Base-by-base conservation (phyloP, 2,113 vertebrate species). In the Pongo pygmaeus region DNA sequence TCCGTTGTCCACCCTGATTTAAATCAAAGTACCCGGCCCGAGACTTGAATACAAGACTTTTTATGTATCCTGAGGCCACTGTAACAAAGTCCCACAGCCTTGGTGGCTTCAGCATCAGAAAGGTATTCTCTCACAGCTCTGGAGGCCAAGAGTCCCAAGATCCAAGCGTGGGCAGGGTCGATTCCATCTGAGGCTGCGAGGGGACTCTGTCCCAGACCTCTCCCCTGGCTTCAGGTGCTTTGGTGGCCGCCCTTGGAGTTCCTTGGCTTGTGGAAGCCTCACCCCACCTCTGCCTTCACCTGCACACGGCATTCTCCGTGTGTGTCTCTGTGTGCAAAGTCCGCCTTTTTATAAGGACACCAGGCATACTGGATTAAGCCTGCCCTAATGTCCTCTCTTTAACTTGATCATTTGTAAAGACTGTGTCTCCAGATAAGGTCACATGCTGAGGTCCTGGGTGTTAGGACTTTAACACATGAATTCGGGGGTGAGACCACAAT, bases 231-330 rank as follows among this genome's bases (percentile, higher is more conserved):
- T 38, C 38, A 1, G 2, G 46, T 6, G 16, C 10, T 46, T 48
- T 35, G n/a, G n/a, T 11, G 32, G 84, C 17, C 0, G 2, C 27
- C 7, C 40, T 1, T 5, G 1, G 13, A 40, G 13, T 6, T 43
- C 74, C n/a, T 25, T 1, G 13, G 83, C 72, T 30, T 4, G 0
- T 8, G 23, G 25, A 61, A 35, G 67, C 67, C 30, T 35, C 67
- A 69, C 2, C 13, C 32, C 6, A 11, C 4, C 6, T 30, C 40
- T 30, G 32, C 40, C 32, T 7, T 23, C 50, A 3, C 5, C 48
- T 43, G 2, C 22, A 35, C 18, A 1, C 2, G n/a, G 74, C 2
- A 0, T 27, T 16, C 18, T 77, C 70, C 23, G 8, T 2, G 27
- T 9, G 16, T 2, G 4, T 20, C 64, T 46, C 23, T 6, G 16